A percentile compares a stretch with the other conserved stretches of the same genome.
Evolutionary conservation across 2,113 vertebrate species (phyloP).

Genomic region (Aix galericulata): DNA sequence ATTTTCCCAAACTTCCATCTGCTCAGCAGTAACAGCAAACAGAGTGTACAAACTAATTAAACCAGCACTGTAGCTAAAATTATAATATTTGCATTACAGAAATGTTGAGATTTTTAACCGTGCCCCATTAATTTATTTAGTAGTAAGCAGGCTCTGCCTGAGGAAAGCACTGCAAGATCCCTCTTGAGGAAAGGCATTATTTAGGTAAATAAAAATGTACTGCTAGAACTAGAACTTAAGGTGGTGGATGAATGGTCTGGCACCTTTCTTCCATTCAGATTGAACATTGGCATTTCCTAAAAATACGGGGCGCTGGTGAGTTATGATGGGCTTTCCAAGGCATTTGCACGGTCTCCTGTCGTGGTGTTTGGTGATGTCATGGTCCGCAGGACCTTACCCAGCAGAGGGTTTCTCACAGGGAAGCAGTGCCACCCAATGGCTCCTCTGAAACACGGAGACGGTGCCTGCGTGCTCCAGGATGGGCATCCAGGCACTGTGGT

Average conservation of each 20-base stretch:
- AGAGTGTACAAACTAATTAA: not conserved
- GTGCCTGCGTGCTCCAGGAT: not conserved
- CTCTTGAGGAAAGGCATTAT: not conserved
- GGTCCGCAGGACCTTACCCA: not conserved
- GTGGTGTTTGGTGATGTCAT: not conserved
- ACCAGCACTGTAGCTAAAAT: not conserved
- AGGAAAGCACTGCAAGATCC: not conserved
- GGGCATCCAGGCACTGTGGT: not conserved
- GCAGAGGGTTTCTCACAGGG: not conserved
- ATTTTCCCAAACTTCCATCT: not conserved
- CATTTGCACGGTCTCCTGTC: not conserved
- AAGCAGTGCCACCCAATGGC: constrained; percentile 68
- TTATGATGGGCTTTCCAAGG: not conserved
- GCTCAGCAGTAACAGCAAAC: not conserved
- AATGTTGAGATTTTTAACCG: not conserved
- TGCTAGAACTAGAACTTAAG: not conserved
- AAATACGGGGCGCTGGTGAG: not conserved
- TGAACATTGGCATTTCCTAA: not conserved
- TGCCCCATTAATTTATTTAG: not conserved
- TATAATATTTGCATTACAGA: not conserved
- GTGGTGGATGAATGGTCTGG: not conserved
- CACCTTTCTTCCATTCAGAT: not conserved
- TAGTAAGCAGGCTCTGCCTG: not conserved
- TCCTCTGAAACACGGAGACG: not conserved
- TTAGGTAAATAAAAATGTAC: not conserved